Conservation (phyloP, 2,888 invertebrate species). For the Dasypogon diadema region DNA sequence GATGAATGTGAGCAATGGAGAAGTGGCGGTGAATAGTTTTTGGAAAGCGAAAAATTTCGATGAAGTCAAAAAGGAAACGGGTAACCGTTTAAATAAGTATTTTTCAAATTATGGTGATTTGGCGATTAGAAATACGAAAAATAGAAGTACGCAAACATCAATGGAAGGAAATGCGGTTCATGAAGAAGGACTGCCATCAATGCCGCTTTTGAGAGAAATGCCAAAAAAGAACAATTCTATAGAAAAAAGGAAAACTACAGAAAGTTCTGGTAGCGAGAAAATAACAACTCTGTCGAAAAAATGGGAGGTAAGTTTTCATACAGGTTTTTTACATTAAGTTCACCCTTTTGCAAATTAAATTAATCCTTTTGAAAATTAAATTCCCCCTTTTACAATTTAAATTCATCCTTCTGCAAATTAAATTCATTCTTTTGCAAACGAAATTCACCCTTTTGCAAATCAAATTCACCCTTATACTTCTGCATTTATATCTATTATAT, state of each 20-base stretch:
- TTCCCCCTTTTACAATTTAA: too few species aligned
- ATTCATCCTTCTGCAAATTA: too few species aligned
- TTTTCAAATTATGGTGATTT: slow-evolving; percentile 66
- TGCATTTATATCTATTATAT: too few species aligned
- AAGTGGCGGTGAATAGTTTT: slow-evolving; percentile 1
- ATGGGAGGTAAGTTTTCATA: slow-evolving; percentile 70
- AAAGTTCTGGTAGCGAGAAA: slow-evolving; percentile 57
- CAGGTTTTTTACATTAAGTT: too few species aligned
- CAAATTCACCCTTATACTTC: too few species aligned
- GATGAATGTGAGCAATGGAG: neutral
- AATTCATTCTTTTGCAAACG: too few species aligned
- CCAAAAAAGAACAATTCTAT: slow-evolving; percentile 60
- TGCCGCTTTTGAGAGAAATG: slow-evolving; percentile 75
- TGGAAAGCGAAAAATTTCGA: slow-evolving; percentile 60
- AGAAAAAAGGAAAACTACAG: slow-evolving; percentile 43
- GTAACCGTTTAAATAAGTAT: slow-evolving; percentile 63
- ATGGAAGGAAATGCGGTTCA: slow-evolving; percentile 61
- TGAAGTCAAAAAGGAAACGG: slow-evolving; percentile 62
- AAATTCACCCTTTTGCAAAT: too few species aligned
- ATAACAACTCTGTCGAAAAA: slow-evolving; percentile 68
- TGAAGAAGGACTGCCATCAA: slow-evolving; percentile 70
- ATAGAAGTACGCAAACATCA: slow-evolving; percentile 65
- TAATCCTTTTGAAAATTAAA: too few species aligned
- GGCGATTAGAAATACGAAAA: slow-evolving; percentile 58
- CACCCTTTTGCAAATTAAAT: too few species aligned